Conservation (phyloP, 2,797 vertebrate species). For the Myioborus melanocephalus region DNA sequence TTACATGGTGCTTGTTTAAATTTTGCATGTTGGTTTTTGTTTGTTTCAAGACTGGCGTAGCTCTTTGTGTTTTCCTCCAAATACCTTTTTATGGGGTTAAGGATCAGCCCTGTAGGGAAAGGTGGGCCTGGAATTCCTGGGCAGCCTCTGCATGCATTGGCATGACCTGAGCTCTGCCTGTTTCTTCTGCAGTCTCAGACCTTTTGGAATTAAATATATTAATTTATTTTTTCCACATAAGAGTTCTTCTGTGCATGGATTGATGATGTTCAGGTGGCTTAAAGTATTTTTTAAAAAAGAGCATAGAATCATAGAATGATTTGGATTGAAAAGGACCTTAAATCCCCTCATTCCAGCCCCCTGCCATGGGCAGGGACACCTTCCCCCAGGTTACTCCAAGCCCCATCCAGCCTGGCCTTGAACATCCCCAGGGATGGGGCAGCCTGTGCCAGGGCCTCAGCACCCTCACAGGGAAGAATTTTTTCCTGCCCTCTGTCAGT, state of each 20-base stretch:
- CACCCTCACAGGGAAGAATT: not conserved
- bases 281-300: not conserved
- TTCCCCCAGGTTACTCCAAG: not conserved
- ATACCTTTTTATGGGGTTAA: not conserved
- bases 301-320: not conserved
- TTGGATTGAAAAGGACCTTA: not conserved
- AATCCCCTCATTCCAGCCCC: not conserved
- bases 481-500: not conserved
- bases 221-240: not conserved
- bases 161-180: not conserved
- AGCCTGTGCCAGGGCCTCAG: not conserved
- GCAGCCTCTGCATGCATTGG: fast-evolving
- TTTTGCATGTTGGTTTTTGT: not conserved
- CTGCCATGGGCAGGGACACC: not conserved
- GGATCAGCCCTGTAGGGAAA: not conserved
- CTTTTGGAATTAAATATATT: not conserved
- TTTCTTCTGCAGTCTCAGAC: not conserved
- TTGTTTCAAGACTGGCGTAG: not conserved
- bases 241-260: not conserved
- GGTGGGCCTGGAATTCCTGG: not conserved
- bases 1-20: not conserved
- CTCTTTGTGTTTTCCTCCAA: not conserved
- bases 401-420: not conserved
- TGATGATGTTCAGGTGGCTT: not conserved
- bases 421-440: not conserved